Evolutionary conservation across 2,797 vertebrate species (phyloP).

Genomic region (Apogon talboti): DNA sequence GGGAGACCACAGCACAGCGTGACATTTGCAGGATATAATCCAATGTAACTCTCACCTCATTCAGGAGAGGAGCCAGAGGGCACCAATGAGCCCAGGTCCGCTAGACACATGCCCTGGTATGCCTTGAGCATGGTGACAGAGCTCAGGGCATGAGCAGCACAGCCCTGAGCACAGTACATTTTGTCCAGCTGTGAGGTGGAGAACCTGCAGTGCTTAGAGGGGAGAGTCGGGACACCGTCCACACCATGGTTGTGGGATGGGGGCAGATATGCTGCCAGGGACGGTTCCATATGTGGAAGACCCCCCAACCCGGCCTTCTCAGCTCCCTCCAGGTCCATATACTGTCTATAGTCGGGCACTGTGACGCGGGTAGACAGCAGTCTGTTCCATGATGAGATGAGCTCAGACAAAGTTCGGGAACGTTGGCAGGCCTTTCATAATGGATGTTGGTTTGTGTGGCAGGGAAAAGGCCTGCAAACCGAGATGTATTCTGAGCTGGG

Average conservation of each 20-base stretch:
- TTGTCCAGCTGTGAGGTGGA: conserved; percentile 4
- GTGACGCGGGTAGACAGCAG: too few species aligned
- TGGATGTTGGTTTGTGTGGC: too few species aligned
- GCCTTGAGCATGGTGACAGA: background rate
- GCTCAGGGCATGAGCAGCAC: background rate
- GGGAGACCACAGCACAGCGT: background rate
- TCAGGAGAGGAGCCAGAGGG: conserved; percentile 8
- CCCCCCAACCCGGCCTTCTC: too few species aligned
- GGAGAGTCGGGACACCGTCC: background rate
- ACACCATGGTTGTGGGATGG: background rate
- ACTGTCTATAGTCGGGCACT: too few species aligned
- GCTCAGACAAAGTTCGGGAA: too few species aligned
- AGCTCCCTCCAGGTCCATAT: too few species aligned
- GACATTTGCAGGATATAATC: background rate
- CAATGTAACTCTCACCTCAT: background rate
- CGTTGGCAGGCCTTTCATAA: too few species aligned
- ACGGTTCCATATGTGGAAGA: too few species aligned
- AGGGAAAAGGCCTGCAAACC: too few species aligned
- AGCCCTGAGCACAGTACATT: background rate
- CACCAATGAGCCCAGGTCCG: background rate
- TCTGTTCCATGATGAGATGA: too few species aligned
- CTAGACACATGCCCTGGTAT: background rate
- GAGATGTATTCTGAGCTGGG: too few species aligned
- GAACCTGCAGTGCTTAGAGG: conserved; percentile 22
- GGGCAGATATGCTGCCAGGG: background rate